phyloP scores from a whole-genome alignment of 2,797 vertebrate genomes.

The Enteromius argenteus region DNA sequence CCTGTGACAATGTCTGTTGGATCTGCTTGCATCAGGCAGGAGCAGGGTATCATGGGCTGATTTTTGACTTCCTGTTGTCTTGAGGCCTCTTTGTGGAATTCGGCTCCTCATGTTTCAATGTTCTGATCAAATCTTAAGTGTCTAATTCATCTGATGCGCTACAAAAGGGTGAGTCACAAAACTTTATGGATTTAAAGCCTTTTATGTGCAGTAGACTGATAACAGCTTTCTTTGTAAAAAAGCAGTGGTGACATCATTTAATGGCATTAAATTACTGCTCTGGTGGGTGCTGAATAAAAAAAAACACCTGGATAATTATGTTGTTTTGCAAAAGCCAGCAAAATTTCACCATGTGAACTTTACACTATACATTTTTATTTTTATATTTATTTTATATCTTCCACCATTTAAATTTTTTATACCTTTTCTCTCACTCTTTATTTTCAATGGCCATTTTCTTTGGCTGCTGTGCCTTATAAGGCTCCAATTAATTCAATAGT shows the following conservation, averaged over 20 bases:
- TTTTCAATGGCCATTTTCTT: neutral
- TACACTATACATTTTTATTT: neutral
- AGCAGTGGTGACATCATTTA: neutral
- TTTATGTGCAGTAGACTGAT: neutral
- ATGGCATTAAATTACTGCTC: neutral
- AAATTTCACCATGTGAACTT: neutral
- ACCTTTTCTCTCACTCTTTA: neutral
- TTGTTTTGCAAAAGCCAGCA: neutral
- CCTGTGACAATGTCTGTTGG: no score
- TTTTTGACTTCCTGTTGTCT: no score
- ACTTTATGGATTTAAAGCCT: neutral
- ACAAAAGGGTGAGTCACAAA: neutral
- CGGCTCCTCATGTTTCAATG: no score
- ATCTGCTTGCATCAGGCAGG: no score
- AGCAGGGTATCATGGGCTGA: no score
- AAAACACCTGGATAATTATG: neutral
- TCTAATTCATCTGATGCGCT: no score
- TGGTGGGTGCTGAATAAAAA: neutral
- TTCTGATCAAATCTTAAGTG: no score
- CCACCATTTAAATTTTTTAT: neutral
- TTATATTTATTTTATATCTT: no score
- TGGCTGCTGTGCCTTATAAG: neutral
- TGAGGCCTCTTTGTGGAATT: no score
- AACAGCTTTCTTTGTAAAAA: neutral
- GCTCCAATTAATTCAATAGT: neutral